Base-by-base conservation (phyloP, 1,140 invertebrate genomes). In the Archivesica marissinica region DNA sequence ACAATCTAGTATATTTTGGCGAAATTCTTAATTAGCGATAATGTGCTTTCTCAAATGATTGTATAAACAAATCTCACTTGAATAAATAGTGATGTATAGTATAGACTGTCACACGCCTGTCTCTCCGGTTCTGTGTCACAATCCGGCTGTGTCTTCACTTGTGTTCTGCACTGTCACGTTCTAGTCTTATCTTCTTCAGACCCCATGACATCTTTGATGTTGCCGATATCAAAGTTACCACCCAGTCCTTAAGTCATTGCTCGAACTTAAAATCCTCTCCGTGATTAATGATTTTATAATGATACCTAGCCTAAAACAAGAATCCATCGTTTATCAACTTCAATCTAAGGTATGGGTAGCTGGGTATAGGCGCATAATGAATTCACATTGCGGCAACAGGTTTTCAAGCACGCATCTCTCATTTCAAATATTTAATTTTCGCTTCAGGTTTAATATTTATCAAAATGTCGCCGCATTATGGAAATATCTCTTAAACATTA, bases 251-350 rank as follows among this genome's bases (percentile, higher is more conserved):
- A 3, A 52, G 30, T 64, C 59, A 33, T 35, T 64, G 41, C 68
- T 33, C 25, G 7, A 72, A 30, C 23, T 33, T 47, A 7, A 68
- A 15, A 17, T 20, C 0, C 15, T 23, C 25, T n/a, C 4, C 25
- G 15, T 81, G 79, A 81, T 81, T 52, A 54, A 81, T 81, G 79
- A 20, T 4, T 52, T 81, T 81, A 81, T 81, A 81, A 81, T 72
- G 79, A 81, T 66, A 56, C 28, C 47, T 39, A 15, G 47, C 17
- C 61, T 54, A 56, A 68, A 72, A 72, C 79, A 81, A 81, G 79
- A 28, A 35, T 7, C 11, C 2, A 30, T 72, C 79, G 33, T 72
- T 72, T 52, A 59, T 70, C 79, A 52, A 41, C 23, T 28, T 70
- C 66, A 25, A 11, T 28, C 11, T 66, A 66, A 38, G 4, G 0